Conservation (phyloP, 2,113 vertebrate genomes). For the Puffinus mauretanicus region DNA sequence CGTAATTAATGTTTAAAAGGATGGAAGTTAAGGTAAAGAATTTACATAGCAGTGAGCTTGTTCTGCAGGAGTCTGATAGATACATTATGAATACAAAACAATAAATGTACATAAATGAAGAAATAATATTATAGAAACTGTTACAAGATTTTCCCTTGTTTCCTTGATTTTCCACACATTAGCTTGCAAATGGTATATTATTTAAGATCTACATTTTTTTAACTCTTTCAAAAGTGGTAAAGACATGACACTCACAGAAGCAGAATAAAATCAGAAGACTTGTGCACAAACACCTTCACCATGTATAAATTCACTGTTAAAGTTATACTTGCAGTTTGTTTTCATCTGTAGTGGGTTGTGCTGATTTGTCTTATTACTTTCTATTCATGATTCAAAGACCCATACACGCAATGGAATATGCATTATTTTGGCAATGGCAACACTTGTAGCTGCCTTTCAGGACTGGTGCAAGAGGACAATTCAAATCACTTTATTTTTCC, state of each 20-base stretch:
- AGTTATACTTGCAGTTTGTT: background rate
- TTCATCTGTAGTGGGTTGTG: background rate
- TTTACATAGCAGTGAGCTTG: background rate
- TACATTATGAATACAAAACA: background rate
- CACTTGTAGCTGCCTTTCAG: background rate
- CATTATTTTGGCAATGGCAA: background rate
- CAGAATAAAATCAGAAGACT: background rate
- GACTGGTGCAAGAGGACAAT: background rate
- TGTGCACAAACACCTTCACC: background rate
- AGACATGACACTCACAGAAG: background rate
- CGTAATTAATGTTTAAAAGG: conserved; percentile 20
- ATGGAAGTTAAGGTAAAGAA: background rate
- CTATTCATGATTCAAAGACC: background rate
- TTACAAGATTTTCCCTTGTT: background rate
- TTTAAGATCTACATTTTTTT: background rate
- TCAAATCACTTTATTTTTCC: background rate
- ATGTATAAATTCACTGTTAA: background rate
- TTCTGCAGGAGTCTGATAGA: background rate
- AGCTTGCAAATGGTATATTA: background rate
- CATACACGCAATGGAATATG: background rate
- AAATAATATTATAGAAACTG: background rate
- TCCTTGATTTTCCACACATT: background rate
- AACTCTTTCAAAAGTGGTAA: background rate
- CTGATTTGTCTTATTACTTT: background rate
- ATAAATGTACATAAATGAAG: background rate